Conservation (phyloP, 1,140 invertebrate species). For the Drosophila albomicans region DNA sequence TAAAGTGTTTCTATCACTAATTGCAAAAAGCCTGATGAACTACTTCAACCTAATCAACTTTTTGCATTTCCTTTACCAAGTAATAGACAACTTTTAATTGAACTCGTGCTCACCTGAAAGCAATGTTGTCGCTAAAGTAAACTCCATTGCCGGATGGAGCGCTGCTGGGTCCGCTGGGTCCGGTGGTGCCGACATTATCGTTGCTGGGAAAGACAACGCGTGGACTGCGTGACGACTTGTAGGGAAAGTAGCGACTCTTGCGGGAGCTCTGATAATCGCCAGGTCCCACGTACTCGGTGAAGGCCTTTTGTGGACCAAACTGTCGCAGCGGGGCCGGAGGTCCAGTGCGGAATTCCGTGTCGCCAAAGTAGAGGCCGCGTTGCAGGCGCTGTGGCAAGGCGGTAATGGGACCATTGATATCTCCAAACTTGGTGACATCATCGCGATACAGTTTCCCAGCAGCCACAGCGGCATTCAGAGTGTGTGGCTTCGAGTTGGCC, state of each 20-base stretch:
- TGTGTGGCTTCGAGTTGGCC: constrained; percentile 76
- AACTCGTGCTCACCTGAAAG: constrained; percentile 84
- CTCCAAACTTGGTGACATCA: constrained; percentile 84
- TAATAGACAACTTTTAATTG: neutral
- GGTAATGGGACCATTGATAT: constrained; percentile 83
- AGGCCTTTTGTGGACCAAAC: constrained; percentile 78
- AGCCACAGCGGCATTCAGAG: constrained; percentile 57
- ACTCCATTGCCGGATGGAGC: constrained; percentile 77
- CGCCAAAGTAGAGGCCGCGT: constrained; percentile 74
- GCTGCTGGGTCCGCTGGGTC: constrained; percentile 65
- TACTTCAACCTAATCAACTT: neutral
- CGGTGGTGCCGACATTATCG: constrained; percentile 85
- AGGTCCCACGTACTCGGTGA: constrained; percentile 73
- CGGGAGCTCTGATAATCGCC: constrained; percentile 72
- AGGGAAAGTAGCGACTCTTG: constrained; percentile 77
- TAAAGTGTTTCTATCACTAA: neutral
- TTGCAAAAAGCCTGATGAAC: neutral
- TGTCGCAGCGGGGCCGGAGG: constrained; percentile 56
- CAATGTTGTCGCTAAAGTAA: constrained; percentile 86
- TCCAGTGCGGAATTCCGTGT: constrained; percentile 74
- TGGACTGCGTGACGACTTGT: constrained; percentile 85
- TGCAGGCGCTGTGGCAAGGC: constrained; percentile 72
- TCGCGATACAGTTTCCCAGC: constrained; percentile 75
- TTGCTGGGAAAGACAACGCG: constrained; percentile 86
- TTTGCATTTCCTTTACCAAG: neutral